These are phyloP conservation scores for Cynopterus sphinx DNA, from an alignment of 2,797 vertebrate species.

Conservation along the genomic window DNA sequence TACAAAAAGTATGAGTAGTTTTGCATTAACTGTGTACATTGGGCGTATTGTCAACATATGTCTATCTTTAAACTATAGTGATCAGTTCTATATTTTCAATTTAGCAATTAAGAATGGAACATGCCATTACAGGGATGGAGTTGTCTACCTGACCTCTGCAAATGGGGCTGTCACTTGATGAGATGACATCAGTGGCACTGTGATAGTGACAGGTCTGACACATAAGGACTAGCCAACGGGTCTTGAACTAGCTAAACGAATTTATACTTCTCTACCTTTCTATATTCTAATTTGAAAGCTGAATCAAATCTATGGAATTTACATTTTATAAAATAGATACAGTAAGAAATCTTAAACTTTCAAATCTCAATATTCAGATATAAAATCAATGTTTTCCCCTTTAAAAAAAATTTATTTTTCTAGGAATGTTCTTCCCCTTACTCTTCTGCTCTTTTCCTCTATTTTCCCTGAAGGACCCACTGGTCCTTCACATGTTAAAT, in stretches of 20 bases:
- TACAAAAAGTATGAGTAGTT: slow-evolving; percentile 5
- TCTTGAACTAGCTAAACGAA: neutral
- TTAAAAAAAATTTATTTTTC: neutral
- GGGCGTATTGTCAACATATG: neutral
- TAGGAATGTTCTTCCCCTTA: neutral
- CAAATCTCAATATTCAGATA: neutral
- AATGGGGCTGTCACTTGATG: neutral
- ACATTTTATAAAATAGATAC: neutral
- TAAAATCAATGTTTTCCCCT: neutral
- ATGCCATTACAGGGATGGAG: neutral
- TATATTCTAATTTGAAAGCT: neutral
- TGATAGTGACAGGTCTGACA: neutral
- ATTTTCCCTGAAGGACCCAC: too few species aligned
- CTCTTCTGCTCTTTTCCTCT: neutral
- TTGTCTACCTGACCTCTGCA: neutral
- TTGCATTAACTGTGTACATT: neutral
- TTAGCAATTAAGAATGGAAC: slow-evolving; percentile 40
- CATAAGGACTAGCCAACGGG: neutral
- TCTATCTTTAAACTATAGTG: slow-evolving; percentile 9
- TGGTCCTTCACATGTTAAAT: neutral
- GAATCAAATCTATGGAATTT: neutral
- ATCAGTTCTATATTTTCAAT: neutral
- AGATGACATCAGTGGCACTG: neutral
- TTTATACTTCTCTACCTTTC: neutral
- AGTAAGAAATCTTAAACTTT: neutral